Conservation (phyloP, 2,888 invertebrate genomes). For the Noctua pronuba region DNA sequence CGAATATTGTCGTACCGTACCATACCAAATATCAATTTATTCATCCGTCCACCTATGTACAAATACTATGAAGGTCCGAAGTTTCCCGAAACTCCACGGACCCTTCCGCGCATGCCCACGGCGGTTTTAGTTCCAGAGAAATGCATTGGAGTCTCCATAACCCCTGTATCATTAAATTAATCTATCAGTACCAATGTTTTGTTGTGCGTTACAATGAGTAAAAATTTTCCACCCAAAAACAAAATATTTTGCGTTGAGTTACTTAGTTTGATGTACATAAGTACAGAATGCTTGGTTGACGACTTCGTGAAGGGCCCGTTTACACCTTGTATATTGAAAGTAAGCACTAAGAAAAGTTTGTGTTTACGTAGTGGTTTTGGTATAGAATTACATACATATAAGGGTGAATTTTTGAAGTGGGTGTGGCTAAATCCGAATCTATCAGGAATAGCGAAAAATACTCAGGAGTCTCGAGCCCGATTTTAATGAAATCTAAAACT, state of each 20-base stretch:
- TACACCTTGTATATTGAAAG: too few species aligned
- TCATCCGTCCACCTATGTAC: not conserved
- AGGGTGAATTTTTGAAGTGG: too few species aligned
- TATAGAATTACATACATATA: too few species aligned
- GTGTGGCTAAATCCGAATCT: too few species aligned
- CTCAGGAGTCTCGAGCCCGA: too few species aligned
- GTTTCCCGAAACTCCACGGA: not conserved
- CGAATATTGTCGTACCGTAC: not conserved
- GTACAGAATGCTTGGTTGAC: too few species aligned
- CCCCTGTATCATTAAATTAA: not conserved
- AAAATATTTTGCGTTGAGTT: not conserved
- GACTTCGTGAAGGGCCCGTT: too few species aligned
- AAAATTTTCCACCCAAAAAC: not conserved
- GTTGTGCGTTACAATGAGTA: not conserved
- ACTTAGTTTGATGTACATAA: not conserved
- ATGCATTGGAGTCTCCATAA: slow-evolving; percentile 3
- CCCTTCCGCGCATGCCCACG: not conserved
- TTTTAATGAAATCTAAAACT: too few species aligned
- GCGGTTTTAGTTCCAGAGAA: not conserved
- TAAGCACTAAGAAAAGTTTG: too few species aligned
- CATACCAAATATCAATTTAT: not conserved
- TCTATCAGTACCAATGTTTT: not conserved
- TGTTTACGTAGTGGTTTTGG: too few species aligned
- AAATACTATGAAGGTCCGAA: not conserved
- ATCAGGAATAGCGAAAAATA: too few species aligned